phyloP scores from a whole-genome alignment of 2,797 vertebrate species.

The Acanthurus tractus region DNA sequence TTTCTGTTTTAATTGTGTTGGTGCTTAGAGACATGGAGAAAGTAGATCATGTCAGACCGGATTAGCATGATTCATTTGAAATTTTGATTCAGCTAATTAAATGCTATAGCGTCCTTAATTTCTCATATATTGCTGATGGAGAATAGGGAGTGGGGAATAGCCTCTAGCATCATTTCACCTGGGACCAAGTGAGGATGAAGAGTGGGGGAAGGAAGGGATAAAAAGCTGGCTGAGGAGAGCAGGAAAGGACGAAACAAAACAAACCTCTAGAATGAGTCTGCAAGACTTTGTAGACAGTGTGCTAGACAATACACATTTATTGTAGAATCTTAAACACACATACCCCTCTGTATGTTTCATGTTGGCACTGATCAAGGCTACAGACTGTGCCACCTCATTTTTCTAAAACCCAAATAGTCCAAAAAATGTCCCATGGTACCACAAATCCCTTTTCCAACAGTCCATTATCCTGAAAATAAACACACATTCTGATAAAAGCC shows the following conservation, averaged over 20 bases:
- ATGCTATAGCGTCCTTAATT: constrained; percentile 54
- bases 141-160: constrained; percentile 15
- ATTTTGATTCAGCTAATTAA: constrained; percentile 73
- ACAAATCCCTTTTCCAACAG: no score
- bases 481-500: no score
- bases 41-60: constrained; percentile 70
- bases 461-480: no score
- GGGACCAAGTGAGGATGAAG: constrained; percentile 31
- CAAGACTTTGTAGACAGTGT: neutral
- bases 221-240: constrained; percentile 1
- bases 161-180: constrained; percentile 39
- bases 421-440: no score
- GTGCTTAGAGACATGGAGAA: constrained; percentile 71
- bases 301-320: neutral
- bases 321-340: neutral
- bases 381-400: no score
- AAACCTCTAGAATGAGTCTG: neutral
- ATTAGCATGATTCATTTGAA: constrained; percentile 74
- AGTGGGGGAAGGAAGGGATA: neutral
- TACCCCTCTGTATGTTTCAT: neutral
- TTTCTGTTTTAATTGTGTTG: constrained; percentile 77
- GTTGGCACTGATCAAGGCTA: neutral
- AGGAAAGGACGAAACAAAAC: neutral
- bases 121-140: constrained; percentile 52
- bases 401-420: no score